These are phyloP conservation scores for Eira barbara DNA, from an alignment of 2,113 vertebrate genomes.

Conservation along the genomic window DNA sequence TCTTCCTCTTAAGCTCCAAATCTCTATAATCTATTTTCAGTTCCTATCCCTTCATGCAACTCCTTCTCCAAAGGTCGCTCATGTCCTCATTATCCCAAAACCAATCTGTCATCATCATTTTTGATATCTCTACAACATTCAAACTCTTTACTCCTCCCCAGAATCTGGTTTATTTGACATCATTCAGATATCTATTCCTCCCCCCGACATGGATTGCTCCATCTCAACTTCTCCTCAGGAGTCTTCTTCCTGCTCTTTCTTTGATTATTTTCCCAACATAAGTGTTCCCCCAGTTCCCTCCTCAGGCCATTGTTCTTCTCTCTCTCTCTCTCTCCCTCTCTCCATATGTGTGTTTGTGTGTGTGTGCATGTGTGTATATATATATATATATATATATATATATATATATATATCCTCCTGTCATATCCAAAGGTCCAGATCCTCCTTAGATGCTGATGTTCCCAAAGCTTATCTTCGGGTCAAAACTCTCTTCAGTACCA, in stretches of 20 bases:
- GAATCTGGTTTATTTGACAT: background rate
- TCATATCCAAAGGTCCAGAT: background rate
- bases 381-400: too few species aligned
- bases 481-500: background rate
- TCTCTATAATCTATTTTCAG: background rate
- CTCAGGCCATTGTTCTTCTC: background rate
- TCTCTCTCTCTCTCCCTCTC: background rate
- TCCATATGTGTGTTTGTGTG: too few species aligned
- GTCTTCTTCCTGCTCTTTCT: background rate
- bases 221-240: background rate
- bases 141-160: fast-evolving
- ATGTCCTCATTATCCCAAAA: background rate
- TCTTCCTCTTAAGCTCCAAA: background rate
- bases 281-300: background rate
- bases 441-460: background rate
- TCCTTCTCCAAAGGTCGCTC: background rate
- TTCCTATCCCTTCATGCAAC: background rate
- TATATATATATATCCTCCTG: background rate
- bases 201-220: background rate
- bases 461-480: background rate
- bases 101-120: background rate
- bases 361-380: too few species aligned
- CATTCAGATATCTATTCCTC: background rate
- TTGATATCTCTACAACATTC: background rate
- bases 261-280: background rate